Percentiles rank a stretch among this genome's conserved stretches.
Conservation (phyloP, 1,140 invertebrate species). For the Drosophila tropicalis region DNA sequence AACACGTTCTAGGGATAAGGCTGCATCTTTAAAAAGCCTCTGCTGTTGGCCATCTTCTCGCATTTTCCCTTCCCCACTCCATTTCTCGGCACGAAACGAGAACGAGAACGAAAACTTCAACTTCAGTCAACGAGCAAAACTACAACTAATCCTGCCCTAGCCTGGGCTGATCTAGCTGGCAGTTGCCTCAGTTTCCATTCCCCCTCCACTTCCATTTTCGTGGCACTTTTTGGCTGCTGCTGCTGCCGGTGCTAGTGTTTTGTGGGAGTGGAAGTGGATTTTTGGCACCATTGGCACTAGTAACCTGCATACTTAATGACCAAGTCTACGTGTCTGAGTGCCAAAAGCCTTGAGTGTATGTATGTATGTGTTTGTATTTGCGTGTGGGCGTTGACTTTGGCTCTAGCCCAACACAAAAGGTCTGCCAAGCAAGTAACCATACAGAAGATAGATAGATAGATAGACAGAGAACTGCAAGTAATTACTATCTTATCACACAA, state of each 20-base stretch:
- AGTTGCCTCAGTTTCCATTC: no score
- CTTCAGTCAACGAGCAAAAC: conserved; percentile 44
- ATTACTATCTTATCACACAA: conserved; percentile 67
- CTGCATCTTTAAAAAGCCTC: conserved; percentile 76
- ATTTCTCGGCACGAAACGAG: not conserved
- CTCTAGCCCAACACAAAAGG: conserved; percentile 24
- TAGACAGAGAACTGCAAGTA: conserved; percentile 37
- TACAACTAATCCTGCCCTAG: conserved; percentile 68
- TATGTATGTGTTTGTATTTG: conserved; percentile 7
- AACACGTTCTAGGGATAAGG: conserved; percentile 71
- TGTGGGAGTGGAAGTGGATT: conserved; percentile 57
- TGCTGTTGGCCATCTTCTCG: not conserved
- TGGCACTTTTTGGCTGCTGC: conserved; percentile 51
- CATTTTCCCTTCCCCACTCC: no score
- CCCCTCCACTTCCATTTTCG: conserved; percentile 31
- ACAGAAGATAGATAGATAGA: not conserved
- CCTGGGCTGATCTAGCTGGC: not conserved
- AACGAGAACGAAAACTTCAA: conserved; percentile 1
- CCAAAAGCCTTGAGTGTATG: conserved; percentile 43
- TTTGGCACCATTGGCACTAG: conserved; percentile 79
- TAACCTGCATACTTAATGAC: conserved; percentile 83
- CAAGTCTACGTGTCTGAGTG: conserved; percentile 74
- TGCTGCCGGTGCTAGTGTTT: not conserved
- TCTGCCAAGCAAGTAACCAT: conserved; percentile 20
- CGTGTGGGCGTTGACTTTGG: conserved; percentile 31